Evolutionary conservation across 1,140 invertebrate genomes (phyloP), one percentile per base, ranked within the genome.

Genomic region (Leptopilina boulardi): DNA sequence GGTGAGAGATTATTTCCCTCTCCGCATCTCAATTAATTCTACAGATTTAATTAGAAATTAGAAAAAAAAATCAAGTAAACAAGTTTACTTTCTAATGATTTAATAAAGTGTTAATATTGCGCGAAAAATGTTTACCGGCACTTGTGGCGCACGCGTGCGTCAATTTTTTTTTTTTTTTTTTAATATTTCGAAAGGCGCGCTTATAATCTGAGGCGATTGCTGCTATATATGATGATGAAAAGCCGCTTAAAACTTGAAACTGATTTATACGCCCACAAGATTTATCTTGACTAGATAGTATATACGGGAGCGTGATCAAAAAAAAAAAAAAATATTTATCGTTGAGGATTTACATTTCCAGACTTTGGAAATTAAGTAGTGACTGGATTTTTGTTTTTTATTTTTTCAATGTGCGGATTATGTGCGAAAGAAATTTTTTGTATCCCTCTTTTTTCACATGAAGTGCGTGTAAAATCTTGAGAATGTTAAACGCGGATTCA

Each of bases 401-500:
- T 38, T 38, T 4, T 3, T 54, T 54, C 19, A 10, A 13, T 56
- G 9, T 34, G 3, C 6, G 59, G 59, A 66, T 66, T 5, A 66
- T 34, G 5, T 30, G 59, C 26, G 59, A 30, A 15, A 1, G 3
- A 13, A 23, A 11, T 59, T 11, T 34, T 47, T 70, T 51, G 3
- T 8, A 4, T 18, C 1, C n/a, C 4, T 51, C 3, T 44, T 15
- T 47, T 21, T 18, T 71, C 38, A 38, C 26, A 19, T 71, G 41
- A 81, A 26, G 73, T n/a, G n/a, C n/a, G n/a, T n/a, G n/a, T n/a
- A n/a, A n/a, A n/a, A n/a, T n/a, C n/a, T n/a, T n/a, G n/a, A 84
- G 81, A 82, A 88, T 90, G 89, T 78, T 90, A 70, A 83, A 84
- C 56, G 59, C 77, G 19, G 83, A 82, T 56, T 44, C 82, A 56